Base-by-base conservation (phyloP, 2,888 invertebrate species). In the Osedax fenrisi region DNA sequence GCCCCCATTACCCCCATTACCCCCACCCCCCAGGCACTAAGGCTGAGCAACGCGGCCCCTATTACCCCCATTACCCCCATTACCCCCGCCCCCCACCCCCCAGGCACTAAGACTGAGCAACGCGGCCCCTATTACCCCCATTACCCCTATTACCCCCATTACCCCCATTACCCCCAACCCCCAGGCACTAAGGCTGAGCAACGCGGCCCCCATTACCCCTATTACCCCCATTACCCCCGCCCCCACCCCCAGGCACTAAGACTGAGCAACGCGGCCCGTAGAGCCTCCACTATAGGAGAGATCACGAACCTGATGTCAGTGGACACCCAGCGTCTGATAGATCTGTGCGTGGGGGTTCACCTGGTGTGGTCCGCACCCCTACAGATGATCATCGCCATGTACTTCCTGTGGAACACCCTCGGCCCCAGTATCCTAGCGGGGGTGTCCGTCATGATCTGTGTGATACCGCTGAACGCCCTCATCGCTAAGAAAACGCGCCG, bases 341-440 rank as follows among this genome's bases (percentile, higher is more conserved):
- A 78, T 56, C 23, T 76, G 5, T 73, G 72, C 21, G 75, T 78
- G 24, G 76, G 78, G 66, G 61, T 79, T 61, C 77, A 80, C 76
- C 74, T 77, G 72, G 3, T 79, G 21, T 79, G 79, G 79, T 76
- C 78, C 2, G 76, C 77, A 1, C 79, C 79, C 0, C 25, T 79
- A 26, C 92, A 93, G 86, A 93, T 94, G 77, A 87, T 87, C 1
- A 84, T 92, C 23, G 90, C 92, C 0, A 83, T 93, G 59, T 41
- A 21, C n/a, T 26, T 77, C 13, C 75, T 77, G 41, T 77, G 72
- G 72, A 74, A 72, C 66, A 70, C 73, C 56, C 77, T 77, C 1
- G 77, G 77, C 17, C 76, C 76, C 1, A 62, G 70, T 26, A 67
- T 75, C 41, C 62, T 76, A 25, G 76, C 76, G 22, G 76, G 76